phyloP scores from a whole-genome alignment of 2,113 vertebrate genomes.

The Psittacara wagleri region DNA sequence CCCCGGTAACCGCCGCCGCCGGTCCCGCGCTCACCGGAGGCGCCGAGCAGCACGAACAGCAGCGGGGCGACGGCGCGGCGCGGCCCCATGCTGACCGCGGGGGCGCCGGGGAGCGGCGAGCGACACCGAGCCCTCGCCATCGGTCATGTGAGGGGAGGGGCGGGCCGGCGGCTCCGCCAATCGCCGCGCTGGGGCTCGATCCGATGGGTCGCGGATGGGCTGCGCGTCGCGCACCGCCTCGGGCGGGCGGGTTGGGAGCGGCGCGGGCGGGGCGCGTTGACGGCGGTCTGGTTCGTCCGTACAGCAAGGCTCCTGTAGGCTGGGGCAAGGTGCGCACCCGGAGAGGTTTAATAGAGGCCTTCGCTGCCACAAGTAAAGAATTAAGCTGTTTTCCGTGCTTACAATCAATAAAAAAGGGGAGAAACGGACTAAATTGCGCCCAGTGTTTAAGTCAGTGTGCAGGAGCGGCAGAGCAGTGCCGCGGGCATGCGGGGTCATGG shows the following conservation, averaged over 20 bases:
- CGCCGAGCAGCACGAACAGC: too few relatives aligned
- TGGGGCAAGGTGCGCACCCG: rapidly evolving
- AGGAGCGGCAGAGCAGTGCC: not conserved
- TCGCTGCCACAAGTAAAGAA: too few relatives aligned
- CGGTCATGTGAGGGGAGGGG: slow-evolving; percentile 18
- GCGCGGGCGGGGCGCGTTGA: too few relatives aligned
- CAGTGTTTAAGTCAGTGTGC: not conserved
- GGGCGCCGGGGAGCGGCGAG: not conserved
- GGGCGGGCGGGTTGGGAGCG: not conserved
- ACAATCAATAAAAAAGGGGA: not conserved
- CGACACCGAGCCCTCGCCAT: not conserved
- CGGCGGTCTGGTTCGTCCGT: not conserved
- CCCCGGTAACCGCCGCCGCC: too few relatives aligned
- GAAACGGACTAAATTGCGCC: not conserved
- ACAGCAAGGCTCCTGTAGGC: rapidly evolving
- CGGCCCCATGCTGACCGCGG: not conserved
- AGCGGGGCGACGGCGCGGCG: not conserved
- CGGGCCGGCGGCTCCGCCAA: not conserved
- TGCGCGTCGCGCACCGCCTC: rapidly evolving
- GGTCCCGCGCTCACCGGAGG: too few relatives aligned
- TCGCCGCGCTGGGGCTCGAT: not conserved
- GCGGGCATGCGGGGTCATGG: rapidly evolving
- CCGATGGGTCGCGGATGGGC: not conserved
- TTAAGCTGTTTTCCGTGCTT: not conserved
- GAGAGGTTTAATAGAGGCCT: not conserved